Evolutionary conservation across 2,113 vertebrate species (phyloP).

Genomic region (Ailurus styani): DNA sequence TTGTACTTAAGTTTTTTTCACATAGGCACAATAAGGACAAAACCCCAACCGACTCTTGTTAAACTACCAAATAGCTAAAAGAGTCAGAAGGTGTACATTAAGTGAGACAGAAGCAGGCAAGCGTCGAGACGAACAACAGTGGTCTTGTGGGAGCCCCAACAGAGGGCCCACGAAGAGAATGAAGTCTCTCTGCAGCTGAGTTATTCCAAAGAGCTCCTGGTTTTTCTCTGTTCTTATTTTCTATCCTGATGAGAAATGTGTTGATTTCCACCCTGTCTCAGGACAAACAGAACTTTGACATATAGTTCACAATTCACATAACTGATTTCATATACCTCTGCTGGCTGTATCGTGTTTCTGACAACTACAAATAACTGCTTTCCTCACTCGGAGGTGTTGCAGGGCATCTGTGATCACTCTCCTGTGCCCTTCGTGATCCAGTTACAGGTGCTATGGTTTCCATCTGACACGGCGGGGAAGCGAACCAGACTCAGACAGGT

Average conservation of each 20-base stretch:
- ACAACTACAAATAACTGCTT: background rate
- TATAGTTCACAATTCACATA: conserved; percentile 3
- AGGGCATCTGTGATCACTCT: background rate
- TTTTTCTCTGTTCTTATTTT: conserved; percentile 42
- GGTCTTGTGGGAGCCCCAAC: background rate
- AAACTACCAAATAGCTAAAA: background rate
- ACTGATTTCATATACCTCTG: background rate
- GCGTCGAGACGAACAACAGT: background rate
- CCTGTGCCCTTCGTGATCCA: background rate
- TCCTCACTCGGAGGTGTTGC: background rate
- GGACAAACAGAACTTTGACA: conserved; percentile 57
- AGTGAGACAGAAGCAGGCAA: background rate
- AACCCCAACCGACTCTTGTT: background rate
- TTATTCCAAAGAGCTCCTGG: conserved; percentile 12
- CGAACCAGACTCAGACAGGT: background rate
- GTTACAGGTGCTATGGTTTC: background rate
- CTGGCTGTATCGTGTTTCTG: background rate
- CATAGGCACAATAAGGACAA: background rate
- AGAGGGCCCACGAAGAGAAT: background rate
- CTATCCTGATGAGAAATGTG: conserved; percentile 54
- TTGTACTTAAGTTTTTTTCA: background rate
- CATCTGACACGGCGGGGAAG: background rate
- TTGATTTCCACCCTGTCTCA: conserved; percentile 57
- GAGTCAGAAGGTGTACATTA: background rate
- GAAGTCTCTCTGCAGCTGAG: background rate